phyloP scores from a whole-genome alignment of 1,140 invertebrate species.

The Drosophila setifemur region DNA sequence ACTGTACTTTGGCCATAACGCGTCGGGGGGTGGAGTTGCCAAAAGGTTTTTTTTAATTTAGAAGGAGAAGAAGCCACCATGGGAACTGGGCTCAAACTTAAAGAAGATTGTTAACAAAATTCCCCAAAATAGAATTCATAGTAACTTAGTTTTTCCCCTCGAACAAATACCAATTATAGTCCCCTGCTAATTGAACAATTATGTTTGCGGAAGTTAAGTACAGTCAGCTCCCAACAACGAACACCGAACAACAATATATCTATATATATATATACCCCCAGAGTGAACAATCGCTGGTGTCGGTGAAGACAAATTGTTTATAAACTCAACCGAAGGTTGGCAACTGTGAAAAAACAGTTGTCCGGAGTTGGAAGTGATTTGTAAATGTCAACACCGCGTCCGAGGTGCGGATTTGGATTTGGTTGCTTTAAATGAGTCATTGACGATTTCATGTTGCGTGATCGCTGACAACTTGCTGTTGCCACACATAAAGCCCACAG shows the following conservation, averaged over 20 bases:
- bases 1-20: conserved; percentile 45
- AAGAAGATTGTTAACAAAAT: too few relatives aligned
- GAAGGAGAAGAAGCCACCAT: conserved; percentile 3
- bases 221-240: not conserved
- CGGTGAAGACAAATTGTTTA: conserved; percentile 69
- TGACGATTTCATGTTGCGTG: conserved; percentile 75
- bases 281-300: conserved; percentile 33
- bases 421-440: conserved; percentile 67
- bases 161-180: too few relatives aligned
- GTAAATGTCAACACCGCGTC: conserved; percentile 75
- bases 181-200: conserved; percentile 21
- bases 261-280: not conserved
- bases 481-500: conserved; percentile 10
- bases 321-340: conserved; percentile 59
- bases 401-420: conserved; percentile 28
- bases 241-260: conserved; percentile 8
- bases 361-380: conserved; percentile 57
- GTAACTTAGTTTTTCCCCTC: too few relatives aligned
- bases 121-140: too few relatives aligned
- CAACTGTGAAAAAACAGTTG: conserved; percentile 56
- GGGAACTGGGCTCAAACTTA: conserved; percentile 1
- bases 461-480: conserved; percentile 61
- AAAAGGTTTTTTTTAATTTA: conserved; percentile 6
- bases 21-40: conserved; percentile 29
- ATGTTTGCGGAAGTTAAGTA: conserved; percentile 33